Base-by-base conservation (phyloP, 92 coral and sea anemone species). In the Plumapathes pennacea region DNA sequence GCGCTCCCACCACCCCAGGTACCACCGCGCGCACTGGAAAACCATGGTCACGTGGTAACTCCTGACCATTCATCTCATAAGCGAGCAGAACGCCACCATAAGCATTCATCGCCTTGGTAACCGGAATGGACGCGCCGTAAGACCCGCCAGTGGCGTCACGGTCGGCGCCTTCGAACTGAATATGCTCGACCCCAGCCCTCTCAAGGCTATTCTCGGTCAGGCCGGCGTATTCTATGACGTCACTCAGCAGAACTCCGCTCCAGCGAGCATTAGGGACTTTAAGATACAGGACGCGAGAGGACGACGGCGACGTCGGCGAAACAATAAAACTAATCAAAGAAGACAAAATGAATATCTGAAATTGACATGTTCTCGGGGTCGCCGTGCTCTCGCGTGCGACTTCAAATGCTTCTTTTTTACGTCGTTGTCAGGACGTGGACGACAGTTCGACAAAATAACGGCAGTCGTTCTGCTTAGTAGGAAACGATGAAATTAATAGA, bases 1-100 rank as follows among this genome's bases (percentile, higher is more conserved):
- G 69, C n/a, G 91, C 91, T n/a, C 91, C 91, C 15, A 85, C 91
- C 31, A 85, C 39, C 22, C 91, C 91, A 20, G 91, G 91, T 4
- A 71, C 75, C 3, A 85, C 71, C 4, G 78, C 78, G 0, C 91
- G 77, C 22, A 79, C 73, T 8, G 91, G 91, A 25, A 39, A 85
- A 17, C 91, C 91, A 38, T 85, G 91, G 43, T 85, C 91, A 32
- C 76, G 64, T 10, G 91, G 91, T 10, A 85, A 74, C 8, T 73
- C 79, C 17, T 66, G 57, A 8, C 85, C 87, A 30, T 85, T 85
- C 91, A 85, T 85, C 49, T 85, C 91, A 32, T 85, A 85, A 0
- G 91, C 91, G 11, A 85, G 53, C 3, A 85, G 54, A 38, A 80
- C 91, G 50, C 74, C 87, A 9, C 83, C 72, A 29, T 67, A 52